Evolutionary conservation across 1,140 invertebrate species (phyloP), one percentile per base, ranked within the genome.

Genomic region (Calycopis cecrops): DNA sequence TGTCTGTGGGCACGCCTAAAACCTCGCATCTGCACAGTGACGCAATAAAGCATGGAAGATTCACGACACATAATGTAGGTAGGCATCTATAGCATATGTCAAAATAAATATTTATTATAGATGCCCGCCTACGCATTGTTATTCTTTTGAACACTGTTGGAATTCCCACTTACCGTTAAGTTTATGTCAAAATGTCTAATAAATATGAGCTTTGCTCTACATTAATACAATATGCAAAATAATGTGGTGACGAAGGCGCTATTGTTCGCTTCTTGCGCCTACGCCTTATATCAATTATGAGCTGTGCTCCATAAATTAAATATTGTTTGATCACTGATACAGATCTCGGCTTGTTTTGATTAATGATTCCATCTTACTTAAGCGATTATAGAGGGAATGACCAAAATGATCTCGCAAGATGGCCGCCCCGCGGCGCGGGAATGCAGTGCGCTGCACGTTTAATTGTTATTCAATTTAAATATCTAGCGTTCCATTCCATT

Each of bases 251-350:
- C 72, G 69, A 70, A 79, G 81, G 79, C 74, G 73, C 79, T 63
- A 73, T 79, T 79, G 71, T 79, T 65, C 65, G 73, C 61, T 62
- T 71, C 58, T 55, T 76, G 72, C 76, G 71, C 79, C 78, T 74
- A 85, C 79, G 76, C 54, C 59, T 67, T 69, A 34, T 78, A 79
- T 80, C 76, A 79, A 85, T 79, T 82, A 79, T 76, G 67, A 59
- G 59, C 37, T 21, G 37, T 55, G 52, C 57, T 68, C 80, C 68
- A 84, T 84, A 83, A 80, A 83, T 84, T 84, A 76, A 84, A 81
- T 72, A 79, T 69, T 81, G 74, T 81, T 82, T 78, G 79, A 81
- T 80, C 69, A 53, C 55, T 58, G 79, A 83, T 86, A 81, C 66
- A 65, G 67, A 82, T 84, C 74, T 75, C 59, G 68, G 71, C 67